Conservation (phyloP, 2,888 invertebrate genomes). For the Polia nebulosa region DNA sequence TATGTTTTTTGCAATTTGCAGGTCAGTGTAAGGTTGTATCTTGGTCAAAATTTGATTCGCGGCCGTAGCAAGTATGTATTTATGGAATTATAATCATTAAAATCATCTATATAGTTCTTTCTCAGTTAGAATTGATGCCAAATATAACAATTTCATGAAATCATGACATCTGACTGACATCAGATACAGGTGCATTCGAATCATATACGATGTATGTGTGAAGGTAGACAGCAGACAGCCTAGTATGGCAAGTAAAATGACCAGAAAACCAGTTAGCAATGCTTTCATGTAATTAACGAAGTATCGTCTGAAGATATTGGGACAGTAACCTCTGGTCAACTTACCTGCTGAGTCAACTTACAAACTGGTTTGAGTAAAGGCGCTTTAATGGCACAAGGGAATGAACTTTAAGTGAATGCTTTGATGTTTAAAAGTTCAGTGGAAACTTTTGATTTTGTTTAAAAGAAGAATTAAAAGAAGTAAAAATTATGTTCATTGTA, state of each 20-base stretch:
- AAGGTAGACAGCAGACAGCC: conserved; percentile 19
- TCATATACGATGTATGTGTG: neutral
- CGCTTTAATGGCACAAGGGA: neutral
- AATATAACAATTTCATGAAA: too few relatives aligned
- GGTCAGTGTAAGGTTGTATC: too few relatives aligned
- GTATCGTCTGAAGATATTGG: conserved; percentile 35
- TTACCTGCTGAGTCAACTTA: neutral
- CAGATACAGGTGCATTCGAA: neutral
- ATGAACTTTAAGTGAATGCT: neutral
- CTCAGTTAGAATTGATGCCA: too few relatives aligned
- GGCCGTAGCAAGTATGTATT: too few relatives aligned
- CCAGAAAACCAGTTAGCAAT: conserved; percentile 40
- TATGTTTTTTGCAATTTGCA: too few relatives aligned
- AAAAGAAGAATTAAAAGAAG: too few relatives aligned
- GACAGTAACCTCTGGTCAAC: conserved; percentile 27
- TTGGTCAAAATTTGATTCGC: too few relatives aligned
- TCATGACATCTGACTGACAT: too few relatives aligned
- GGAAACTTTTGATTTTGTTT: conserved; percentile 11
- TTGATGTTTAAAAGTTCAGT: conserved; percentile 5
- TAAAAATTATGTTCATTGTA: too few relatives aligned
- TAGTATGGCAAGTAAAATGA: conserved; percentile 18
- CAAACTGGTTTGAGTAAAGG: conserved; percentile 21
- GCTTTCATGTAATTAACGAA: conserved; percentile 35
- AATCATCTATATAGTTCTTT: too few relatives aligned
- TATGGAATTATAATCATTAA: too few relatives aligned